Base-by-base conservation (phyloP, 1,140 invertebrate genomes). In the Steinernema khuongi region DNA sequence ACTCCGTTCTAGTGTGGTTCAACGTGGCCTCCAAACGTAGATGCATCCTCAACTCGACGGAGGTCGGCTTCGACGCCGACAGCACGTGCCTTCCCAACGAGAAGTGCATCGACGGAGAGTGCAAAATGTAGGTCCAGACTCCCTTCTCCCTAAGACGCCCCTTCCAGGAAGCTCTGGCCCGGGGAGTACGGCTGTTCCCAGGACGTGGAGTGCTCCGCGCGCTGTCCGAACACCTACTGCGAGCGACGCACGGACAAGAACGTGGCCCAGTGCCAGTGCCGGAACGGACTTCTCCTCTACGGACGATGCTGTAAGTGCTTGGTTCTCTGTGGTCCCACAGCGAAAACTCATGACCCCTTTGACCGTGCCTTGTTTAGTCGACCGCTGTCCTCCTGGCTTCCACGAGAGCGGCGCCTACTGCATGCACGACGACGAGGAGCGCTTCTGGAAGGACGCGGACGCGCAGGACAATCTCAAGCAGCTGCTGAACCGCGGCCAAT, bases 1-100 rank as follows among this genome's bases (percentile, higher is more conserved):
- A n/a, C n/a, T n/a, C n/a, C n/a, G n/a, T 76, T 81, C 50, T 71
- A 81, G 81, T 82, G 14, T 82, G 82, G 82, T 82, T 71, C 71
- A 82, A 82, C 31, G 80, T 83, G 1, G 79, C 80, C 18, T 66
- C 41, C 17, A 67, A 73, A 26, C 73, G 81, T 19, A 36, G 68
- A n/a, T 83, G 81, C 68, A 74, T 78, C 1, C 36, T 50, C 29
- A 74, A 79, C 31, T 44, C 74, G 43, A 73, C 73, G 11, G 73
- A 75, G n/a, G 26, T 73, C 14, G 70, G 70, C 19, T 73, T 74
- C 22, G 80, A 83, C 68, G 26, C 82, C 28, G 81, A 83, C 67
- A 79, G 69, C 29, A 83, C 81, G 0, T 83, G 81, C 66, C 74
- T 83, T 22, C 81, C 81, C 14, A 84, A 77, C 68, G 81, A 83